phyloP scores from a whole-genome alignment of 1,140 invertebrate species.

The Monochamus saltuarius region DNA sequence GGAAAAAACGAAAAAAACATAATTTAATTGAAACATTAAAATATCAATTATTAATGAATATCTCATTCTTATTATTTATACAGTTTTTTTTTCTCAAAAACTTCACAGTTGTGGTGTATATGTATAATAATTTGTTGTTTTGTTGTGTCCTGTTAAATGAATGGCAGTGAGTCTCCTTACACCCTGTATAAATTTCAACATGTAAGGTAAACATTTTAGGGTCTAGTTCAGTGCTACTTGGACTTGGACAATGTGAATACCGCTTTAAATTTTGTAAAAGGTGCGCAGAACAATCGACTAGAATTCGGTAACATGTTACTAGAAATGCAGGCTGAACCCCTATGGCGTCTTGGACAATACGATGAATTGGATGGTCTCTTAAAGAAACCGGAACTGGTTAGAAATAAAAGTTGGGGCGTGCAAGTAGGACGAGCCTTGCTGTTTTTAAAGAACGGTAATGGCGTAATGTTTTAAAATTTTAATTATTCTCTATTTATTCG shows the following conservation, averaged over 20 bases:
- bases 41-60: too few relatives aligned
- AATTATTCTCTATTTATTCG: neutral
- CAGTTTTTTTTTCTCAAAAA: too few relatives aligned
- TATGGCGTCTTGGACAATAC: slow-evolving; percentile 85
- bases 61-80: too few relatives aligned
- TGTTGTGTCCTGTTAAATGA: too few relatives aligned
- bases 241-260: slow-evolving; percentile 75
- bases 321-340: slow-evolving; percentile 76
- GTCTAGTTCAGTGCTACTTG: slow-evolving; percentile 74
- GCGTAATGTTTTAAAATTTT: neutral
- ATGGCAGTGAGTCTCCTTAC: too few relatives aligned
- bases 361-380: slow-evolving; percentile 69
- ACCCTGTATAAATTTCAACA: too few relatives aligned
- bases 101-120: too few relatives aligned
- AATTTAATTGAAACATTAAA: too few relatives aligned
- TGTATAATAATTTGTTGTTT: too few relatives aligned
- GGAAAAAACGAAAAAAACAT: too few relatives aligned
- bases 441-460: slow-evolving; percentile 53
- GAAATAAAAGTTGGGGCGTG: slow-evolving; percentile 61
- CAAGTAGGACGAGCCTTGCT: slow-evolving; percentile 63
- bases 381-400: slow-evolving; percentile 54
- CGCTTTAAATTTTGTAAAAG: slow-evolving; percentile 67
- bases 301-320: slow-evolving; percentile 55
- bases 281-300: slow-evolving; percentile 54
- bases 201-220: slow-evolving; percentile 50